Conservation (phyloP, 2,113 vertebrate species). For the Myxocyprinus asiaticus region DNA sequence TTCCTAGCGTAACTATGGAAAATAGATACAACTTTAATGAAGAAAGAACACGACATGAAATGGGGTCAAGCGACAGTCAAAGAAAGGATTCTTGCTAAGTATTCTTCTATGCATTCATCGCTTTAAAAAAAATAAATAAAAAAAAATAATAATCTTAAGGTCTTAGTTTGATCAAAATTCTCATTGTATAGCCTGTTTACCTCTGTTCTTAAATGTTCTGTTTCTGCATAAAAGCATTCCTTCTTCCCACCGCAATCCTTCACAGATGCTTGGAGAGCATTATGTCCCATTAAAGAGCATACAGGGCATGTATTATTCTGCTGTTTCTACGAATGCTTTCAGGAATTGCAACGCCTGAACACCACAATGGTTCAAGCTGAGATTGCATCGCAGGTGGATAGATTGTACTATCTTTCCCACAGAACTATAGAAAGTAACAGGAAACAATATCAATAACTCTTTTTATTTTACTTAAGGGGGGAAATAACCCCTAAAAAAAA, state of each 20-base stretch:
- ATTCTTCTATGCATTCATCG: not conserved
- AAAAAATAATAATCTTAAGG: not conserved
- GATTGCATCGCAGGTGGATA: slow-evolving; percentile 10
- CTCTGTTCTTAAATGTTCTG: slow-evolving; percentile 29
- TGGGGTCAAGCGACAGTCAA: slow-evolving; percentile 18
- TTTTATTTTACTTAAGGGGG: slow-evolving; percentile 14
- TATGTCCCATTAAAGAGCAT: not conserved
- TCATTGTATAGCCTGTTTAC: slow-evolving; percentile 9
- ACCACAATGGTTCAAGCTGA: not conserved
- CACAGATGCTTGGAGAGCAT: slow-evolving; percentile 30
- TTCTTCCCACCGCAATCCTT: not conserved
- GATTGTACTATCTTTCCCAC: too few relatives aligned
- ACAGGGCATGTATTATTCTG: not conserved
- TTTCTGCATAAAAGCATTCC: slow-evolving; percentile 32
- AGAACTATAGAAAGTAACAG: not conserved
- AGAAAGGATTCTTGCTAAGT: not conserved
- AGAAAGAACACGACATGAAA: slow-evolving; percentile 13
- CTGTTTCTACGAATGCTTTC: not conserved
- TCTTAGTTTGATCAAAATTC: not conserved
- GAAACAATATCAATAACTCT: too few relatives aligned
- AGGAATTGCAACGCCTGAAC: not conserved
- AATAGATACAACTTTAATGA: not conserved
- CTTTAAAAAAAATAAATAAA: not conserved
- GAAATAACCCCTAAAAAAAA: slow-evolving; percentile 26
- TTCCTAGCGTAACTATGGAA: slow-evolving; percentile 11